Percentiles rank a stretch among this genome's conserved stretches.
Evolutionary conservation across 2,797 vertebrate species (phyloP).

Genomic region (Arremon aurantiirostris): DNA sequence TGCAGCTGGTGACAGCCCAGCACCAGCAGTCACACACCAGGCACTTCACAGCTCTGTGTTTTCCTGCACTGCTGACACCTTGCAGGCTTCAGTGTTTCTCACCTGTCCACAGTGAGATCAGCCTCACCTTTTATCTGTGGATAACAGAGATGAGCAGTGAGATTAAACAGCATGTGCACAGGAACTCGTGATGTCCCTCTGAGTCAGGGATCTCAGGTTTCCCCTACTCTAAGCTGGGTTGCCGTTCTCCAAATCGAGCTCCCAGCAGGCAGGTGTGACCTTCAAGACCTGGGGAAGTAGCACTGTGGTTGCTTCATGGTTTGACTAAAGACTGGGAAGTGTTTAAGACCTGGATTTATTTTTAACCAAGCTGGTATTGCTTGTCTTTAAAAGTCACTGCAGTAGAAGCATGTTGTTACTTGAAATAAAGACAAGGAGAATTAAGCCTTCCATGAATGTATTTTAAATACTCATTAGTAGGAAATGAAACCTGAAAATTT

Average conservation of each 20-base stretch:
- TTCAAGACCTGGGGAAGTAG: background rate
- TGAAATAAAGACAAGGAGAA: background rate
- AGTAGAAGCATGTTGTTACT: accelerated
- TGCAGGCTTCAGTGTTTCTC: background rate
- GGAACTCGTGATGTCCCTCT: background rate
- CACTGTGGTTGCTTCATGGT: background rate
- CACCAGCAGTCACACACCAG: background rate
- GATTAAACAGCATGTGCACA: background rate
- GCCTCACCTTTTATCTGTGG: background rate
- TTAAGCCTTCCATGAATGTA: background rate
- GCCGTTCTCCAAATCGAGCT: background rate
- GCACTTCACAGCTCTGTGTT: background rate
- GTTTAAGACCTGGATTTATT: background rate
- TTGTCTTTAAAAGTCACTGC: background rate
- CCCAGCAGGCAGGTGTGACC: background rate
- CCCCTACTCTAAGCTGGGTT: background rate
- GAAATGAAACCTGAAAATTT: background rate
- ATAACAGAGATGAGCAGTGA: background rate
- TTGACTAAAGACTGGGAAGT: background rate
- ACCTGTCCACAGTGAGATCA: background rate
- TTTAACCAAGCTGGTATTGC: background rate
- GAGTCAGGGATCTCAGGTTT: background rate
- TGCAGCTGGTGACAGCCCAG: background rate
- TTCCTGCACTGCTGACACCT: background rate
- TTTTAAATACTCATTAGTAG: background rate